Percentiles rank a stretch among this genome's conserved stretches.
Evolutionary conservation across 1,140 invertebrate species (phyloP).

Genomic region (Philopotamus ludificatus): DNA sequence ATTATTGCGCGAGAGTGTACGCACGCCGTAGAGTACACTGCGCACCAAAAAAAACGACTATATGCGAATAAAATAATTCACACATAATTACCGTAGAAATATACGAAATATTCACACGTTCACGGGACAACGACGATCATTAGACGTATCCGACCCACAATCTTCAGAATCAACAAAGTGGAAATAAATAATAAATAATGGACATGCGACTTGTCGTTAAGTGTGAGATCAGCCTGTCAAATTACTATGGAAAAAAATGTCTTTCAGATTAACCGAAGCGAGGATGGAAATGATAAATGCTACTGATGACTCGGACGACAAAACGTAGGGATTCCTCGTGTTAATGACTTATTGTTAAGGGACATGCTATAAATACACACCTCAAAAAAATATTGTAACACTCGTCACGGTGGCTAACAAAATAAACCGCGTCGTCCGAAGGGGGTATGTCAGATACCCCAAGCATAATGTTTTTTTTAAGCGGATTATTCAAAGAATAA

Average conservation of each 20-base stretch:
- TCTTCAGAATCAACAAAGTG: conserved; percentile 25
- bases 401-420: too few relatives aligned
- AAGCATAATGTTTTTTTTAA: too few relatives aligned
- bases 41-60: conserved; percentile 22
- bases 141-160: conserved; percentile 13
- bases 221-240: conserved; percentile 29
- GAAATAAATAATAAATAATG: conserved; percentile 18
- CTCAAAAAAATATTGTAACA: too few relatives aligned
- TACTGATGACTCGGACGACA: conserved; percentile 27
- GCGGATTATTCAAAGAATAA: too few relatives aligned
- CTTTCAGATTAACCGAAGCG: conserved; percentile 35
- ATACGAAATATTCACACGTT: conserved; percentile 22
- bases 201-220: conserved; percentile 25
- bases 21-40: not conserved
- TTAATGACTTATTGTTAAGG: conserved; percentile 36
- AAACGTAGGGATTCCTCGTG: conserved; percentile 16
- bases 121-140: conserved; percentile 7
- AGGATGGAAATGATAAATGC: conserved; percentile 40
- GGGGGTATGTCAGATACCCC: too few relatives aligned
- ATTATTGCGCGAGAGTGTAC: not conserved
- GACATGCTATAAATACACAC: too few relatives aligned
- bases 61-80: conserved; percentile 26
- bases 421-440: too few relatives aligned
- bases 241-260: conserved; percentile 39
- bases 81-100: conserved; percentile 6